Conservation (phyloP, 2,113 vertebrate species). For the Notothenia coriiceps region DNA sequence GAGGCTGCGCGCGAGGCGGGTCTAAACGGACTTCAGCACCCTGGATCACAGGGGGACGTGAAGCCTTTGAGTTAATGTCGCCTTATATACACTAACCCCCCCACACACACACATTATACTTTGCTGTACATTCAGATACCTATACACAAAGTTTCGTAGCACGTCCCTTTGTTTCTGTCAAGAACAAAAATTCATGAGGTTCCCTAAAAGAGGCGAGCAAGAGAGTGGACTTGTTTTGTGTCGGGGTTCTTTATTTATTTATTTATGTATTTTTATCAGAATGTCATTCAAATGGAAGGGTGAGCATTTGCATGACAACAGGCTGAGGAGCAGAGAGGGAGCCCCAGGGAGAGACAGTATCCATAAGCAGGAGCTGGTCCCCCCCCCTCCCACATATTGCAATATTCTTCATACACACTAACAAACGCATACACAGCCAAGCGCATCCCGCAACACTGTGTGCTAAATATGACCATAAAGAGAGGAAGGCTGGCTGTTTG, state of each 20-base stretch:
- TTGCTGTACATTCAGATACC: slow-evolving; percentile 21
- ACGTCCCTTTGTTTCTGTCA: slow-evolving; percentile 78
- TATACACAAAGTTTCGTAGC: slow-evolving; percentile 80
- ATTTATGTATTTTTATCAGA: slow-evolving; percentile 92
- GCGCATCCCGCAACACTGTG: slow-evolving; percentile 59
- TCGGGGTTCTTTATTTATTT: slow-evolving; percentile 59
- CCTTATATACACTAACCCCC: slow-evolving; percentile 49
- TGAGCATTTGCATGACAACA: slow-evolving; percentile 99
- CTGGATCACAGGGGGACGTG: slow-evolving; percentile 61
- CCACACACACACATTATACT: slow-evolving; percentile 2
- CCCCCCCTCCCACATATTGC: slow-evolving; percentile 74
- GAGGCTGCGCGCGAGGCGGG: slow-evolving; percentile 67
- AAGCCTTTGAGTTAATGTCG: slow-evolving; percentile 60
- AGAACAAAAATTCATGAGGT: slow-evolving; percentile 85
- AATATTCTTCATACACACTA: slow-evolving; percentile 83
- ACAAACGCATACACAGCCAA: slow-evolving; percentile 64
- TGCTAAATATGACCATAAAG: slow-evolving; percentile 80
- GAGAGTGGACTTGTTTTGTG: slow-evolving; percentile 84
- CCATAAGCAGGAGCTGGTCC: slow-evolving; percentile 83
- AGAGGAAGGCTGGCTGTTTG: slow-evolving; percentile 62
- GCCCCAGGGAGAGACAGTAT: slow-evolving; percentile 83
- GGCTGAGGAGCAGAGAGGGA: slow-evolving; percentile 84
- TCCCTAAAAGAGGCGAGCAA: slow-evolving; percentile 76
- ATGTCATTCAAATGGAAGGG: slow-evolving; percentile 98
- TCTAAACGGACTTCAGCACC: slow-evolving; percentile 64